These are phyloP conservation scores for Colletes collaris DNA, from an alignment of 2,888 invertebrate genomes.

Conservation along the genomic window DNA sequence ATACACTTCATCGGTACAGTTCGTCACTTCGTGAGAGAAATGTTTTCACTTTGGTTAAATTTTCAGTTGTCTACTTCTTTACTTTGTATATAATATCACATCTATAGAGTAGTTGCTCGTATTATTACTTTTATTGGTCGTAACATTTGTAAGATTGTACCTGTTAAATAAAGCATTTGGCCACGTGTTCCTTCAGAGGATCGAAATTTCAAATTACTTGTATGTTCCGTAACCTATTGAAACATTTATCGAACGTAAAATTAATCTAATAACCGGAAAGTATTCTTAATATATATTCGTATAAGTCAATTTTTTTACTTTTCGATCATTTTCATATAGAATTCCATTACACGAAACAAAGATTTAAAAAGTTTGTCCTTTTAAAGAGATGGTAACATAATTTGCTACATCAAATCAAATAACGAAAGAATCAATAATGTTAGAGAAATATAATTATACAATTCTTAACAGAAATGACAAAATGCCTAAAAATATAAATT, in stretches of 20 bases:
- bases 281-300: background rate
- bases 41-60: background rate
- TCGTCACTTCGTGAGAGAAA: background rate
- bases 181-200: background rate
- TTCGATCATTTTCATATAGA: background rate
- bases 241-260: background rate
- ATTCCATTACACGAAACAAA: constrained; percentile 1
- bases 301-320: background rate
- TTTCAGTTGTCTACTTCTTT: background rate
- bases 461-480: background rate
- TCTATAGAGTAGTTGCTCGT: background rate
- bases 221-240: too few species aligned
- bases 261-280: background rate
- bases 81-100: background rate
- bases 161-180: background rate
- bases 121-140: background rate
- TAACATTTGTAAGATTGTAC: constrained; percentile 6
- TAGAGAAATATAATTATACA: background rate
- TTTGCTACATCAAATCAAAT: too few species aligned
- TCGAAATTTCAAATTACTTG: too few species aligned
- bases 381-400: background rate
- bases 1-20: background rate
- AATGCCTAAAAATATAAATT: background rate
- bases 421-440: too few species aligned
- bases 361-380: background rate